Evolutionary conservation across 2,797 vertebrate species (phyloP).

Genomic region (Enteromius afrohamiltoni): DNA sequence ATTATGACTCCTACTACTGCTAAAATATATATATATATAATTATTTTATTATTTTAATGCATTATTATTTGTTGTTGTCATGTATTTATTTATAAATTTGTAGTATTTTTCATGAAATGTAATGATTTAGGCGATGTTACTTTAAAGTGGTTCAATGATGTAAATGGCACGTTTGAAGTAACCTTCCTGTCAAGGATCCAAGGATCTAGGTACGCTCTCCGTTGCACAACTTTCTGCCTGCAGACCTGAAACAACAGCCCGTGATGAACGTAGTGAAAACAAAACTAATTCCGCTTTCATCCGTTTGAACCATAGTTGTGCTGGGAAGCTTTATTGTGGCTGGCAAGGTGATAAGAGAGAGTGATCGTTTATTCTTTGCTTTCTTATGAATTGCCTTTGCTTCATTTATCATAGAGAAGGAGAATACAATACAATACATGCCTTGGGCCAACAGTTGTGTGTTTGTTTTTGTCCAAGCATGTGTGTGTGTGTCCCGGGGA

Average conservation of each 20-base stretch:
- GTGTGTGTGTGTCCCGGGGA: slow-evolving; percentile 45
- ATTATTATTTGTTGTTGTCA: no score
- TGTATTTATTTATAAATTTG: neutral
- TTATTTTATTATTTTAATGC: no score
- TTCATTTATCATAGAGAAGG: slow-evolving; percentile 89
- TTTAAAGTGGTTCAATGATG: neutral
- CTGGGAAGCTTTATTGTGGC: slow-evolving; percentile 98
- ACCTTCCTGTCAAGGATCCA: neutral
- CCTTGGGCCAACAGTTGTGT: slow-evolving; percentile 51
- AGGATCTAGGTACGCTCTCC: slow-evolving; percentile 36
- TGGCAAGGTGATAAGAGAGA: slow-evolving; percentile 99
- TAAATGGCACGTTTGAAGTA: neutral
- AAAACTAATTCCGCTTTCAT: slow-evolving; percentile 98
- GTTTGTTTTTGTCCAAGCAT: slow-evolving; percentile 53
- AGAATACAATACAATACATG: slow-evolving; percentile 54
- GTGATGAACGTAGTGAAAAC: slow-evolving; percentile 85
- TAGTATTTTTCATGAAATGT: neutral
- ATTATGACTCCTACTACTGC: no score
- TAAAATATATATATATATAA: no score
- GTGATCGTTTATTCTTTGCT: slow-evolving; percentile 99
- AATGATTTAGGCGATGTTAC: neutral
- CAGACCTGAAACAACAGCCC: slow-evolving; percentile 28
- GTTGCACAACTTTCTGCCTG: slow-evolving; percentile 48
- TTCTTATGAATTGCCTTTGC: slow-evolving; percentile 98
- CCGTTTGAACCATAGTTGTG: slow-evolving; percentile 95